phyloP scores from a whole-genome alignment of 2,888 invertebrate genomes.

The Julus scandinavius region DNA sequence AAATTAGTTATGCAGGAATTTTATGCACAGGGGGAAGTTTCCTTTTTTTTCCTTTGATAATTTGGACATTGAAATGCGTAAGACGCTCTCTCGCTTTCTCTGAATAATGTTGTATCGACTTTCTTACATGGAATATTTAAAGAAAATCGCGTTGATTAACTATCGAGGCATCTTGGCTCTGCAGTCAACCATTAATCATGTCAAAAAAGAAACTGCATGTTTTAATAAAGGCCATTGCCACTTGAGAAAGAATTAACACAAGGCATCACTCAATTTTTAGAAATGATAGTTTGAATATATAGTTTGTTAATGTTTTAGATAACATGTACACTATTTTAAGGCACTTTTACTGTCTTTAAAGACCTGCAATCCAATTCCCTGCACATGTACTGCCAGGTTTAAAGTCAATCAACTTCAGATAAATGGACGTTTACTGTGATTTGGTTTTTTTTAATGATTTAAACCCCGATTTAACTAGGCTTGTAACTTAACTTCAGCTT shows the following conservation, averaged over 20 bases:
- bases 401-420: no score
- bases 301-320: no score
- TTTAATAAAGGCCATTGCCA: not conserved
- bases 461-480: no score
- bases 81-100: not conserved
- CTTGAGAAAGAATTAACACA: not conserved
- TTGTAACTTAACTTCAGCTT: no score
- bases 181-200: constrained; percentile 13
- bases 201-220: not conserved
- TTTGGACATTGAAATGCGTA: not conserved
- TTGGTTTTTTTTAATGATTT: no score
- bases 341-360: no score
- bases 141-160: constrained; percentile 22
- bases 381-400: no score
- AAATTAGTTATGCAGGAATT: constrained; percentile 39
- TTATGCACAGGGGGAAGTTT: not conserved
- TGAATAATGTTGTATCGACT: constrained; percentile 15
- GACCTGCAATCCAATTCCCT: no score
- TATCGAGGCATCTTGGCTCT: not conserved
- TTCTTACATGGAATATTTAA: constrained; percentile 30
- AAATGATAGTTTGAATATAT: no score
- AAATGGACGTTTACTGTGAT: no score
- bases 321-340: no score
- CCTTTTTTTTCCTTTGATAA: not conserved
- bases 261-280: not conserved